Evolutionary conservation across 2,113 vertebrate genomes (phyloP).

Genomic region (Mohoua ochrocephala): DNA sequence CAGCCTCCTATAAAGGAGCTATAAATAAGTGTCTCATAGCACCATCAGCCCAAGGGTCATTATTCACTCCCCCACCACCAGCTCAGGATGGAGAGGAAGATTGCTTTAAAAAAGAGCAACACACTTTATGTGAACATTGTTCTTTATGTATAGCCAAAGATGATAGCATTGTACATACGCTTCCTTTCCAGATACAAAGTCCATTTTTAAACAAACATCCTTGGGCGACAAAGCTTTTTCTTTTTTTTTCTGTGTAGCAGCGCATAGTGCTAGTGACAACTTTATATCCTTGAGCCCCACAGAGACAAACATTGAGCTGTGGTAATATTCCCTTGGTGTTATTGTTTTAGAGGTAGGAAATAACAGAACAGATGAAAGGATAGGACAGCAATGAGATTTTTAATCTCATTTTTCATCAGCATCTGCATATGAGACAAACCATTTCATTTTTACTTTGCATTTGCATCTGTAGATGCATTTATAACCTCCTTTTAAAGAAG

Average conservation of each 20-base stretch:
- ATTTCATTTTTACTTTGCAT: background rate
- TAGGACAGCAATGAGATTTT: background rate
- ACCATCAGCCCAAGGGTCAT: background rate
- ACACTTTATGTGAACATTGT: background rate
- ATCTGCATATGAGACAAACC: background rate
- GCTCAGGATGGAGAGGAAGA: background rate
- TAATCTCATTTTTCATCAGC: background rate
- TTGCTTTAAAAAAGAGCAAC: background rate
- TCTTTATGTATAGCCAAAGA: background rate
- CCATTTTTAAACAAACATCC: conserved; percentile 65
- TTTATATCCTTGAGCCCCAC: background rate
- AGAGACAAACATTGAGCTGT: background rate
- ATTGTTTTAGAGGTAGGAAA: background rate
- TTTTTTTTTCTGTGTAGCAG: background rate
- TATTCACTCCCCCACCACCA: background rate
- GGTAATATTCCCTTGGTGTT: background rate
- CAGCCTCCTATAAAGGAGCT: background rate
- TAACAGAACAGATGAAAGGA: background rate
- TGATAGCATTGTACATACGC: conserved; percentile 45
- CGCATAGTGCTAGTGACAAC: background rate
- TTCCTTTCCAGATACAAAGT: conserved; percentile 59
- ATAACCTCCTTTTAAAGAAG: background rate
- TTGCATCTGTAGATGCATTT: background rate
- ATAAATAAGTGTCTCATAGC: background rate
- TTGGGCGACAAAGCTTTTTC: conserved; percentile 1